Conservation (phyloP, 1,140 invertebrate genomes). For the Zaprionus nigranus region DNA sequence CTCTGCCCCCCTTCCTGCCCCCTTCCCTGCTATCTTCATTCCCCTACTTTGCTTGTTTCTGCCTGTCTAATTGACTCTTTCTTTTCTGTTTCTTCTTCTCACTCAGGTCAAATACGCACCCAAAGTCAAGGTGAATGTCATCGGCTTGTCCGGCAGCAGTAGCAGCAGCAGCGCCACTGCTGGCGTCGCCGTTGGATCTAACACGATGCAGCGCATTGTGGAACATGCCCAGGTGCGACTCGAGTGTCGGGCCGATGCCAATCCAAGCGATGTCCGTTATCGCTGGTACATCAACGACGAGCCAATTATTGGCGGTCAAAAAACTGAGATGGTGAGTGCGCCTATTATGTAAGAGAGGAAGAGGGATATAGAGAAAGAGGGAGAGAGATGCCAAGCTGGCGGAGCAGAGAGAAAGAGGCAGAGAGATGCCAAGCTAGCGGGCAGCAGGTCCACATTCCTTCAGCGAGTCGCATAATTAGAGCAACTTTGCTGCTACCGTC, state of each 20-base stretch:
- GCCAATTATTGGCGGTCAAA: slow-evolving; percentile 87
- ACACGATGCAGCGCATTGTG: slow-evolving; percentile 88
- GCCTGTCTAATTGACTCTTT: neutral
- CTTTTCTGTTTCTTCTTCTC: neutral
- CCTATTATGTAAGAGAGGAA: neutral
- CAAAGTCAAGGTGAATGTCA: slow-evolving; percentile 89
- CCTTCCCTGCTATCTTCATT: neutral
- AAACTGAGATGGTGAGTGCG: slow-evolving; percentile 87
- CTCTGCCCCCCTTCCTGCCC: neutral
- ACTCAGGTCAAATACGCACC: slow-evolving; percentile 93
- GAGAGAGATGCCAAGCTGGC: slow-evolving; percentile 7
- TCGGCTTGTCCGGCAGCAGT: slow-evolving; percentile 77
- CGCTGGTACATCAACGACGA: slow-evolving; percentile 90
- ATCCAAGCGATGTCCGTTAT: slow-evolving; percentile 90
- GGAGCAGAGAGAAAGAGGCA: slow-evolving; percentile 4
- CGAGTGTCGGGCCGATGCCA: slow-evolving; percentile 90
- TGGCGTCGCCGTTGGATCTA: slow-evolving; percentile 63
- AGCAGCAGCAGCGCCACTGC: slow-evolving; percentile 57
- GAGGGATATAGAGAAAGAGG: neutral
- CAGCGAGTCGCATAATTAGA: slow-evolving; percentile 72
- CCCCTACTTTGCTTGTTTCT: neutral
- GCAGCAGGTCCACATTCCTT: slow-evolving; percentile 59
- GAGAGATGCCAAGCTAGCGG: slow-evolving; percentile 10
- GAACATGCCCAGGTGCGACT: slow-evolving; percentile 93
- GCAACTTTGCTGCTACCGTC: slow-evolving; percentile 64